A percentile compares a stretch with the other conserved stretches of the same genome.
Conservation (phyloP, 1,140 invertebrate species). For the Diprion similis region DNA sequence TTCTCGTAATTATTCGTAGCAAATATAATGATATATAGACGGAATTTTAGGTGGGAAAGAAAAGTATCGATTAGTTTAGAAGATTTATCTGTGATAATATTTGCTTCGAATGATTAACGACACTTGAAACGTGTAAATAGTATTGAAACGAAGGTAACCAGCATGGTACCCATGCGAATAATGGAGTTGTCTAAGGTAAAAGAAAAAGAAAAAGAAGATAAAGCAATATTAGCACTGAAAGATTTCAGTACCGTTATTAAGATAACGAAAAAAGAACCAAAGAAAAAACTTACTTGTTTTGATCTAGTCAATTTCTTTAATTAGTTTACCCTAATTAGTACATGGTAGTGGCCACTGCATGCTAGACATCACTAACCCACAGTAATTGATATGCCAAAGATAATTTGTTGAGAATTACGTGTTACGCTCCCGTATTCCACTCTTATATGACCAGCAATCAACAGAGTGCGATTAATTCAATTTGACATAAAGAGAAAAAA, state of each 20-base stretch:
- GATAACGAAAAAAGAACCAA: background rate
- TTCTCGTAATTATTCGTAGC: too few species aligned
- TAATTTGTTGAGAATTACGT: background rate
- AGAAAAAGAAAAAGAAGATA: constrained; percentile 26
- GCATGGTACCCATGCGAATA: constrained; percentile 23
- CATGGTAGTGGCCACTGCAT: constrained; percentile 51
- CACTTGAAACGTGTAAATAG: background rate
- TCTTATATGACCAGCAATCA: too few species aligned
- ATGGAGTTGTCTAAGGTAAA: background rate
- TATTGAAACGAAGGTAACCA: constrained; percentile 13
- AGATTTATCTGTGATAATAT: background rate
- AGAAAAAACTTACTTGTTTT: background rate
- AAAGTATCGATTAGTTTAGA: too few species aligned
- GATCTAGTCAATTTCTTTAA: background rate
- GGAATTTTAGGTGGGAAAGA: background rate
- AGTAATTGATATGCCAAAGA: background rate
- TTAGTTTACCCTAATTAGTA: constrained; percentile 33
- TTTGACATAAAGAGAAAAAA: constrained; percentile 22
- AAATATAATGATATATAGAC: background rate
- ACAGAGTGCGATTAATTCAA: constrained; percentile 19
- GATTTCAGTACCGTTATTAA: too few species aligned
- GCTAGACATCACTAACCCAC: constrained; percentile 32
- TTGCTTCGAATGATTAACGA: background rate
- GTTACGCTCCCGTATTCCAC: too few species aligned
- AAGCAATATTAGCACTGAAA: constrained; percentile 33